Conservation (phyloP, 2,888 invertebrate genomes). For the Athalia circularis region DNA sequence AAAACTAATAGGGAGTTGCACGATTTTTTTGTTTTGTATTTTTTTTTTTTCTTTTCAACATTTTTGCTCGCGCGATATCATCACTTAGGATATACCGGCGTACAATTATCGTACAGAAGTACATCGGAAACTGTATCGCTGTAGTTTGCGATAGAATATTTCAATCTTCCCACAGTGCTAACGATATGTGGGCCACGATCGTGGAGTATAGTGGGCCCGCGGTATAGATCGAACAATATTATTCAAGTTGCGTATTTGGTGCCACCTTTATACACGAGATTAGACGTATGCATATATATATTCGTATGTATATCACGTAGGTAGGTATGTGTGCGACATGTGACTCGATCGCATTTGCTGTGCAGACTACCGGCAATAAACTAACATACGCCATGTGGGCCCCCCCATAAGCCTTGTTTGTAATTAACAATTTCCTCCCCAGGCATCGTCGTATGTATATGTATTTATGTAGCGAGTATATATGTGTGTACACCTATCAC, state of each 20-base stretch:
- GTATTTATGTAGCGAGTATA: too few species aligned
- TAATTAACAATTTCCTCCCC: conserved; percentile 39
- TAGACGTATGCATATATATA: not conserved
- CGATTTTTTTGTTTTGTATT: not conserved
- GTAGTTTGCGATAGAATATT: not conserved
- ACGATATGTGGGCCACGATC: not conserved
- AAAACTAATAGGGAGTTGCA: too few species aligned
- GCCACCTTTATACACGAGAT: not conserved
- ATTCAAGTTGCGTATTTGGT: conserved; percentile 30
- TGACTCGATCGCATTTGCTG: conserved; percentile 21
- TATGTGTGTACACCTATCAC: too few species aligned
- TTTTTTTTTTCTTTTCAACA: not conserved
- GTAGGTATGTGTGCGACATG: conserved; percentile 2
- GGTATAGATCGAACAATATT: too few species aligned
- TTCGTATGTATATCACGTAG: not conserved
- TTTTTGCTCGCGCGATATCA: too few species aligned
- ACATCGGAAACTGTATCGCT: too few species aligned
- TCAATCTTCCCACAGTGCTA: not conserved
- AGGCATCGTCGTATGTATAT: not conserved
- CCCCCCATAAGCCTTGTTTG: conserved; percentile 33
- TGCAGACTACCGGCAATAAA: not conserved
- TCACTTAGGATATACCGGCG: too few species aligned
- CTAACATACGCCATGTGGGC: conserved; percentile 19
- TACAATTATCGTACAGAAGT: too few species aligned
- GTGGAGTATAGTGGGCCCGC: too few species aligned